Evolutionary conservation across 2,113 vertebrate species (phyloP).

Genomic region (Hypomesus transpacificus): DNA sequence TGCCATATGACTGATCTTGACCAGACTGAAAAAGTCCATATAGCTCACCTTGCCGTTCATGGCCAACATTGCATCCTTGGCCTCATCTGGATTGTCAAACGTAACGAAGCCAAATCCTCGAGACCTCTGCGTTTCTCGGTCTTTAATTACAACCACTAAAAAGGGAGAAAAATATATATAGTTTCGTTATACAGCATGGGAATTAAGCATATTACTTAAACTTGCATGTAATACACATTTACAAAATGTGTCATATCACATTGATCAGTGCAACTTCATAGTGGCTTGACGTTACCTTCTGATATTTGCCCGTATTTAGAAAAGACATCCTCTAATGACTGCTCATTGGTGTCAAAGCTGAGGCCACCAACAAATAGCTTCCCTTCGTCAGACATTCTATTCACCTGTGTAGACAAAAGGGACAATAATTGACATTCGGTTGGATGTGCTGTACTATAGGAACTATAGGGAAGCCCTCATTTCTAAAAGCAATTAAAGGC

Average conservation of each 20-base stretch:
- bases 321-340: constrained; percentile 82
- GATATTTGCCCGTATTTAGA: constrained; percentile 79
- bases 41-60: constrained; percentile 84
- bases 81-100: constrained; percentile 82
- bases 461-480: no score
- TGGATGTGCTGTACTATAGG: no score
- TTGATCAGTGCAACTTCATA: background rate
- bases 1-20: background rate
- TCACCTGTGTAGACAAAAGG: background rate
- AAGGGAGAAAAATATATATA: background rate
- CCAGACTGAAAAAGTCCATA: background rate
- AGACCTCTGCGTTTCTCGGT: constrained; percentile 80
- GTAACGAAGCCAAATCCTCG: constrained; percentile 84
- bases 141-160: constrained; percentile 81
- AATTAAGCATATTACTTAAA: background rate
- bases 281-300: constrained; percentile 66
- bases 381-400: constrained; percentile 77
- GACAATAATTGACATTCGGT: background rate
- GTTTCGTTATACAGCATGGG: background rate
- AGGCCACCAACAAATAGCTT: constrained; percentile 82
- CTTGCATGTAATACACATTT: background rate
- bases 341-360: constrained; percentile 81
- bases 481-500: no score
- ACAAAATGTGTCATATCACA: background rate
- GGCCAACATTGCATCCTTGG: constrained; percentile 82